phyloP scores from a whole-genome alignment of 2,113 vertebrate genomes.

The Sorex araneus region DNA sequence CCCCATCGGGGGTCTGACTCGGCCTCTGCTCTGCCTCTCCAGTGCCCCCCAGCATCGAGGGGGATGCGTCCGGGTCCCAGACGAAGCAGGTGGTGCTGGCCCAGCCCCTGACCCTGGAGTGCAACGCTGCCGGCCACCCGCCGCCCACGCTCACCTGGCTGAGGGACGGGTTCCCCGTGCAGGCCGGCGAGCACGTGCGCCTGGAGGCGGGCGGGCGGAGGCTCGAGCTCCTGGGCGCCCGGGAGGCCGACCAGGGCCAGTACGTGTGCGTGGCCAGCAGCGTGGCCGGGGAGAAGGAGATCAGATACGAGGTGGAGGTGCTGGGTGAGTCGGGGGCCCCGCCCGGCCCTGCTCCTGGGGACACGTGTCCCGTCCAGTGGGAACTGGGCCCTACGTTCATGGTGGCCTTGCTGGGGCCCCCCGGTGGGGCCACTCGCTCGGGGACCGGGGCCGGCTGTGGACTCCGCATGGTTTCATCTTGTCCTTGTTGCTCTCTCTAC shows the following conservation, averaged over 20 bases:
- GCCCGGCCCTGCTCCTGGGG: neutral
- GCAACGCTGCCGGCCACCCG: constrained; percentile 95
- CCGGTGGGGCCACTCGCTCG: too few species aligned
- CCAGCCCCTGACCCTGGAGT: constrained; percentile 92
- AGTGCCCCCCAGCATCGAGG: constrained; percentile 96
- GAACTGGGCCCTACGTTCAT: neutral
- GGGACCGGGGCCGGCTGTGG: too few species aligned
- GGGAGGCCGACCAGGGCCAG: constrained; percentile 90
- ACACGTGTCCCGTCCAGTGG: neutral
- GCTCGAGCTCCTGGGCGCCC: constrained; percentile 90
- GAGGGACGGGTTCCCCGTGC: constrained; percentile 94
- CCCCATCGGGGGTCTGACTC: neutral
- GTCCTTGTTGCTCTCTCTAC: constrained; percentile 52
- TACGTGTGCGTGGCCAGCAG: constrained; percentile 97
- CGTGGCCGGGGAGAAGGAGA: constrained; percentile 95
- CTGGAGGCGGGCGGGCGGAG: constrained; percentile 92
- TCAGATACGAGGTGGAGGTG: constrained; percentile 95
- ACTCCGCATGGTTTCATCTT: too few species aligned
- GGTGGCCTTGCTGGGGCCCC: too few species aligned
- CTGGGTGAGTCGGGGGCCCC: constrained; percentile 90
- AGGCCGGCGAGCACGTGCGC: constrained; percentile 87
- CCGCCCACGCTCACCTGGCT: constrained; percentile 95
- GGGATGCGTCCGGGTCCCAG: constrained; percentile 86
- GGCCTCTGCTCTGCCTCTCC: constrained; percentile 47
- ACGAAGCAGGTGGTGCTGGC: constrained; percentile 92